phyloP scores from a whole-genome alignment of 2,113 vertebrate species.

The Xiphophorus hellerii region DNA sequence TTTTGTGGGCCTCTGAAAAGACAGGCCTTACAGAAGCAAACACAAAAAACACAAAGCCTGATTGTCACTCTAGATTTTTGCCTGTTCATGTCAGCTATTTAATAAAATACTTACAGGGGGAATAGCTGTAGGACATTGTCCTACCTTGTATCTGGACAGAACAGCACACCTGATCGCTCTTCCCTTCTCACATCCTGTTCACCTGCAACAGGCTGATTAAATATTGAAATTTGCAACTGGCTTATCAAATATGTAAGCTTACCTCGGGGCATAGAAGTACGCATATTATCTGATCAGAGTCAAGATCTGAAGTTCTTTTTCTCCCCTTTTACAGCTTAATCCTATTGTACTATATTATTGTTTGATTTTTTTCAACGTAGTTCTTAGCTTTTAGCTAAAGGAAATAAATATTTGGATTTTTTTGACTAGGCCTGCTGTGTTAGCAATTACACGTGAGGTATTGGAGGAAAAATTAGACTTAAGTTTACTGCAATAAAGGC shows the following conservation, averaged over 20 bases:
- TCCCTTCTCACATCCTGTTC: conserved; percentile 12
- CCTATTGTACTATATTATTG: not conserved
- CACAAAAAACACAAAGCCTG: not conserved
- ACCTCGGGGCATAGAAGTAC: conserved; percentile 53
- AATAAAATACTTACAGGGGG: not conserved
- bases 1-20: conserved; percentile 14
- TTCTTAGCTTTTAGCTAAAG: not conserved
- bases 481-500: too few relatives aligned
- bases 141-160: not conserved
- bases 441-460: not conserved
- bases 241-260: conserved; percentile 66
- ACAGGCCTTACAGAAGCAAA: conserved; percentile 16
- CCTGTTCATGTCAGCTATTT: not conserved
- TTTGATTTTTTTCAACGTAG: not conserved
- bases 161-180: not conserved
- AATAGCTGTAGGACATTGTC: not conserved
- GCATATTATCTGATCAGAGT: conserved; percentile 43
- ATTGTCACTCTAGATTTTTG: not conserved
- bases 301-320: conserved; percentile 38
- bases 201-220: conserved; percentile 61
- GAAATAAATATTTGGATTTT: not conserved
- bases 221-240: conserved; percentile 66
- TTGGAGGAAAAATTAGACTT: not conserved
- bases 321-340: not conserved
- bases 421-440: not conserved